Evolutionary conservation across 2,797 vertebrate genomes (phyloP).

Genomic region (Chrysolophus pictus): DNA sequence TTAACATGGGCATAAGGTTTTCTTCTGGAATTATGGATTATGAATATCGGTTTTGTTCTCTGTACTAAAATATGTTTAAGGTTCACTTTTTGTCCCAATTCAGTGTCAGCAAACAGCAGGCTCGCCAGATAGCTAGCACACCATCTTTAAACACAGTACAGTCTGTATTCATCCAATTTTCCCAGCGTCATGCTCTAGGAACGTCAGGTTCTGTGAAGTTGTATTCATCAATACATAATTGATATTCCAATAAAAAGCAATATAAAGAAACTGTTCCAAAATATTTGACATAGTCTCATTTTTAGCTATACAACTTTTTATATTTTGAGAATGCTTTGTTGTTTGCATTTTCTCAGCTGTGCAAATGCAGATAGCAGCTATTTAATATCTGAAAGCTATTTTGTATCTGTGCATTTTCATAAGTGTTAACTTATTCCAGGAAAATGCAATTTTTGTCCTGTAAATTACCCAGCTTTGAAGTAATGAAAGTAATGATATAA

Average conservation of each 20-base stretch:
- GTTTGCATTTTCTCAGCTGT: not conserved
- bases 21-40: not conserved
- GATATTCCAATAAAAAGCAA: not conserved
- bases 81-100: not conserved
- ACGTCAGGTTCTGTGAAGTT: not conserved
- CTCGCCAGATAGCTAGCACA: not conserved
- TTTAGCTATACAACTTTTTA: not conserved
- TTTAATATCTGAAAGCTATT: not conserved
- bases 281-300: not conserved
- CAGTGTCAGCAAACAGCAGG: not conserved
- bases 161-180: not conserved
- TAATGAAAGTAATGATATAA: slow-evolving; percentile 27
- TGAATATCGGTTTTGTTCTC: not conserved
- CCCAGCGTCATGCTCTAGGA: not conserved
- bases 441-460: not conserved
- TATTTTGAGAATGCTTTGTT: not conserved
- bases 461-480: not conserved
- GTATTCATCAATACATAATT: not conserved
- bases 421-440: not conserved
- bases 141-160: not conserved
- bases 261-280: not conserved
- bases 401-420: not conserved
- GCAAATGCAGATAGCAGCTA: not conserved
- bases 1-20: not conserved
- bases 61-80: not conserved